A percentile compares a stretch with the other conserved stretches of the same genome.
phyloP scores from a whole-genome alignment of 2,797 vertebrate genomes.

The Gadopsis bispinosus region DNA sequence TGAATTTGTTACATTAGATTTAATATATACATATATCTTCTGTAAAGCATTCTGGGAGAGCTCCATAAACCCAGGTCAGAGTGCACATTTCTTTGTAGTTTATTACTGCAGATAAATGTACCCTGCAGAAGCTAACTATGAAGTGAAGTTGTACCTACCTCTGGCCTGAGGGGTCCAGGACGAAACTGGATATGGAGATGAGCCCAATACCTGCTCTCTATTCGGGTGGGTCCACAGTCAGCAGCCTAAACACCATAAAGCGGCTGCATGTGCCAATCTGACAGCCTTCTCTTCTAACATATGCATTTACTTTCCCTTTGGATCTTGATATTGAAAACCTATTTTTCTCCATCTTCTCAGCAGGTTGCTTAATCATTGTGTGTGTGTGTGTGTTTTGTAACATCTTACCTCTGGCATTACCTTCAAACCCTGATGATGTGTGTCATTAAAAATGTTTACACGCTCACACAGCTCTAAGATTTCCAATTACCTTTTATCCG shows the following conservation, averaged over 20 bases:
- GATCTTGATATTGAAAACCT: neutral
- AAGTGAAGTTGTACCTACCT: slow-evolving; percentile 8
- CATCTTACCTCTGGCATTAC: neutral
- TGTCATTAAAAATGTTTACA: slow-evolving; percentile 18
- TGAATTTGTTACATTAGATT: neutral
- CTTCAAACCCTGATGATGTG: neutral
- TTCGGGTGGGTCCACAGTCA: slow-evolving; percentile 47
- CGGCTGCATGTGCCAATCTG: neutral
- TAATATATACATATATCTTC: neutral
- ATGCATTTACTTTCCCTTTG: neutral
- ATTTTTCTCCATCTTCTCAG: neutral
- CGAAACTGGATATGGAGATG: slow-evolving; percentile 78
- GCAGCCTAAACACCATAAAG: slow-evolving; percentile 6
- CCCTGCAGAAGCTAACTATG: slow-evolving; percentile 4
- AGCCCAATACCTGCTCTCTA: slow-evolving; percentile 46
- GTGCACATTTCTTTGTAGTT: slow-evolving; percentile 20
- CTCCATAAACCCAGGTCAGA: slow-evolving; percentile 12
- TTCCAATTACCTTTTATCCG: neutral
- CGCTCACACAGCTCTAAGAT: slow-evolving; percentile 44
- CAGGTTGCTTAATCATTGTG: neutral
- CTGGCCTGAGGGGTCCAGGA: slow-evolving; percentile 40
- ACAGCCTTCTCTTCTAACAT: neutral
- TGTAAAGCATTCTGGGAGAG: slow-evolving; percentile 20
- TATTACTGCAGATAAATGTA: slow-evolving; percentile 34
- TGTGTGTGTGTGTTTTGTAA: slow-evolving; percentile 13